These are phyloP conservation scores for Conopomorpha cramerella DNA, from an alignment of 1,140 invertebrate genomes.

Conservation along the genomic window DNA sequence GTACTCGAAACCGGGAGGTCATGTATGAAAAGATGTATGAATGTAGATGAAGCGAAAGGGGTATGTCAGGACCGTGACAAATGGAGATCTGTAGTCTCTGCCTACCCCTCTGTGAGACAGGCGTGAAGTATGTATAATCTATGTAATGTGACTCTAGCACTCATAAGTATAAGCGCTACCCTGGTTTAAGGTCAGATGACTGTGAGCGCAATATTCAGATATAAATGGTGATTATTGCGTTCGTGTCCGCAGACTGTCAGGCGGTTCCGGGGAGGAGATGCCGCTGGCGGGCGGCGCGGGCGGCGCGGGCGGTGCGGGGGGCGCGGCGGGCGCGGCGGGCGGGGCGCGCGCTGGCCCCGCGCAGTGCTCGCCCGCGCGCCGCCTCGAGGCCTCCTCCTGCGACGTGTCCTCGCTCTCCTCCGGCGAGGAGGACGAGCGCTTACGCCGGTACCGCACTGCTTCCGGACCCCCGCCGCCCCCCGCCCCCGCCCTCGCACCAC, in stretches of 20 bases:
- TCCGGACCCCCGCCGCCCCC: conserved; percentile 18
- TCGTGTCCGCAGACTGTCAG: conserved; percentile 34
- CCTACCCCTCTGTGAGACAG: too few species aligned
- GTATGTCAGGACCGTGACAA: too few species aligned
- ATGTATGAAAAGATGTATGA: too few species aligned
- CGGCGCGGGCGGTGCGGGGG: conserved; percentile 37
- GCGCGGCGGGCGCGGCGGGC: conserved; percentile 12
- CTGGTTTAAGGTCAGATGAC: too few species aligned
- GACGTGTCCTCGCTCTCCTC: conserved; percentile 49
- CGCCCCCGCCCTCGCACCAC: conserved; percentile 7
- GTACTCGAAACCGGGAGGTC: too few species aligned
- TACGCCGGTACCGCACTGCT: conserved; percentile 39
- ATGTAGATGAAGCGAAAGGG: too few species aligned
- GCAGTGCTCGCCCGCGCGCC: conserved; percentile 44
- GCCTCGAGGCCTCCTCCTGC: conserved; percentile 46
- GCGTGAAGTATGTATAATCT: too few species aligned
- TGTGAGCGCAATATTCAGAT: too few species aligned
- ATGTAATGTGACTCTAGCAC: too few species aligned
- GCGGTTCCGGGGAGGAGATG: conserved; percentile 47
- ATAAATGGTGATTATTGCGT: too few species aligned
- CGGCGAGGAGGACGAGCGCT: conserved; percentile 46
- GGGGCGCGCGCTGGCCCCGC: conserved; percentile 28
- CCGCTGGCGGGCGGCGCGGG: conserved; percentile 29
- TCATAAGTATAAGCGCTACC: too few species aligned
- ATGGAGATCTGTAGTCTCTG: too few species aligned